Base-by-base conservation (phyloP, 2,797 vertebrate genomes). In the Rhinatrema bivittatum region DNA sequence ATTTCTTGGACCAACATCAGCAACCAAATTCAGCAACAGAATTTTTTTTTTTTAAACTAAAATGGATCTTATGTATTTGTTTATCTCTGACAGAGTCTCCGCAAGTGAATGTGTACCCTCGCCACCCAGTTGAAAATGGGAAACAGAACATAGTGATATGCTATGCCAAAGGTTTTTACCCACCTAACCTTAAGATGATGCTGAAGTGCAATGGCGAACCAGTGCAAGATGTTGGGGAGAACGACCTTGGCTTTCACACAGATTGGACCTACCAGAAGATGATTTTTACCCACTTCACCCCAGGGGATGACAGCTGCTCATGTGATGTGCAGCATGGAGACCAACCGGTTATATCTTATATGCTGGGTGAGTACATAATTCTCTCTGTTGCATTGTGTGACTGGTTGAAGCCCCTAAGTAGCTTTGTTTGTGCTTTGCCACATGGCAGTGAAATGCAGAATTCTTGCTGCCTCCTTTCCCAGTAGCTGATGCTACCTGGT, bases 251-350 rank as follows among this genome's bases (percentile, higher is more conserved):
- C 46, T 97, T 95, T 62, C 60, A 68, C 2, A 21, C 70, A 0
- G 50, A 81, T 39, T 94, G 93, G 92, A 60, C 66, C 17, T 97
- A 91, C 62, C 66, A 91, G 27, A 81, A 86, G 29, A 86, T 88
- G 53, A 76, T 45, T 17, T 44, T 53, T 0, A 59, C 3, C 0
- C 0, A 2, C 0, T 85, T 94, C 59, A 59, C 0, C 0, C 87
- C 90, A 0, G 0, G 0, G 1, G 5, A 0, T 0, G 38, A 1
- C 0, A 49, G 75, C 0, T 91, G 53, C 20, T 0, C 0, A 8
- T 97, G 92, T 62, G 41, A 0, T 1, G 88, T 97, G 46, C 20
- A 0, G 0, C 91, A 94, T 11, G 2, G 5, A 1, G 2, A 50
- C 22, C 18, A 0, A 0, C 0, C 0, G 0, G 2, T 7, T 0